Conservation (phyloP, 1,140 invertebrate genomes). For the Trachymyrmex septentrionalis region DNA sequence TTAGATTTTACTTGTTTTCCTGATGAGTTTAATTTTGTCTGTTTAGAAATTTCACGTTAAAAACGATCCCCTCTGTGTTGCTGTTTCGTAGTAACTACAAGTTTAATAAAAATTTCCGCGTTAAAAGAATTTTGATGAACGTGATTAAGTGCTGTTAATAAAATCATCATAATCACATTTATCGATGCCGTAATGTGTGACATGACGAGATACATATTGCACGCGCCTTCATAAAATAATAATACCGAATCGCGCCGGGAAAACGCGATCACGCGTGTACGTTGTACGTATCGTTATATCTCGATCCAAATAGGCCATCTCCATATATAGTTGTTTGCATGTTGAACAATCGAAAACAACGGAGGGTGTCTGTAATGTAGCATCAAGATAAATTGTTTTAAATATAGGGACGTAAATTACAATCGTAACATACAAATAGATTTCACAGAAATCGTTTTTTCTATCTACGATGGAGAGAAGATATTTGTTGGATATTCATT, state of each 20-base stretch:
- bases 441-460: neutral
- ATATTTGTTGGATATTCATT: neutral
- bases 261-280: slow-evolving; percentile 57
- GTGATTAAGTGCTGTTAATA: neutral
- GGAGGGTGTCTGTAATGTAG: neutral
- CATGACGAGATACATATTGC: neutral
- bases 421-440: neutral
- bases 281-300: slow-evolving; percentile 27
- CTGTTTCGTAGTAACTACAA: neutral
- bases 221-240: slow-evolving; percentile 30
- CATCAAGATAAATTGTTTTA: slow-evolving; percentile 8
- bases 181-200: slow-evolving; percentile 46
- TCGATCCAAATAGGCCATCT: slow-evolving; percentile 70
- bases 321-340: slow-evolving; percentile 55
- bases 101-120: neutral
- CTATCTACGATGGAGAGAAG: neutral
- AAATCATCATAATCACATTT: slow-evolving; percentile 42
- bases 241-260: slow-evolving; percentile 18
- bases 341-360: slow-evolving; percentile 77
- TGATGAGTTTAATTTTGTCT: neutral
- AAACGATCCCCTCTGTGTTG: neutral
- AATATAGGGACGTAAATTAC: slow-evolving; percentile 4
- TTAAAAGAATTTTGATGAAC: neutral
- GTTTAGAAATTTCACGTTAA: neutral
- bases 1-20: slow-evolving; percentile 12